Conservation (phyloP, 2,888 invertebrate genomes). For the Prenolepis imparis region DNA sequence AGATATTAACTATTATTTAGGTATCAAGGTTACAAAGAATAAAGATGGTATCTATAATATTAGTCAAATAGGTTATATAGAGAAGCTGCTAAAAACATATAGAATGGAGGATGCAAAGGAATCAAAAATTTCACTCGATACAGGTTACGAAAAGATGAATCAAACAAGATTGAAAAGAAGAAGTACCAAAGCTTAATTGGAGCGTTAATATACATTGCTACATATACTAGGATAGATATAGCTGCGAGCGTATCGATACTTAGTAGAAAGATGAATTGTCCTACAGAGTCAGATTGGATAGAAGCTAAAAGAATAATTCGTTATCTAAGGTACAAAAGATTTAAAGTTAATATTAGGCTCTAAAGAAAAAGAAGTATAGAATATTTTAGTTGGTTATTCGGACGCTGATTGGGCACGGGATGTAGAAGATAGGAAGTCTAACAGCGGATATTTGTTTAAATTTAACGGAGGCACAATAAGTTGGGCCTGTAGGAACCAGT, state of each 20-base stretch:
- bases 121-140: background rate
- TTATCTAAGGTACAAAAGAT: conserved; percentile 8
- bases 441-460: conserved; percentile 18
- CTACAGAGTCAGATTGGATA: background rate
- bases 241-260: background rate
- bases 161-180: background rate
- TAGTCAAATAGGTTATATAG: background rate
- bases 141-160: background rate
- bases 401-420: conserved; percentile 30
- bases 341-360: background rate
- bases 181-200: background rate
- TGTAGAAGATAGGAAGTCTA: background rate
- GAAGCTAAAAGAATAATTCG: conserved; percentile 10
- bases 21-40: conserved; percentile 15
- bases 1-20: conserved; percentile 1
- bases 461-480: conserved; percentile 29
- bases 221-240: background rate
- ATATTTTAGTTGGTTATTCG: background rate
- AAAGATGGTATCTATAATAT: background rate
- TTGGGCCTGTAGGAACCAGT: conserved; percentile 60
- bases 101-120: conserved; percentile 25
- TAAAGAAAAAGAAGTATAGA: background rate
- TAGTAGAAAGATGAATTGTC: background rate
- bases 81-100: conserved; percentile 31
- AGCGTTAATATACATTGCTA: conserved; percentile 9